Conservation (phyloP, 2,888 invertebrate species). For the Xylota sylvarum region DNA sequence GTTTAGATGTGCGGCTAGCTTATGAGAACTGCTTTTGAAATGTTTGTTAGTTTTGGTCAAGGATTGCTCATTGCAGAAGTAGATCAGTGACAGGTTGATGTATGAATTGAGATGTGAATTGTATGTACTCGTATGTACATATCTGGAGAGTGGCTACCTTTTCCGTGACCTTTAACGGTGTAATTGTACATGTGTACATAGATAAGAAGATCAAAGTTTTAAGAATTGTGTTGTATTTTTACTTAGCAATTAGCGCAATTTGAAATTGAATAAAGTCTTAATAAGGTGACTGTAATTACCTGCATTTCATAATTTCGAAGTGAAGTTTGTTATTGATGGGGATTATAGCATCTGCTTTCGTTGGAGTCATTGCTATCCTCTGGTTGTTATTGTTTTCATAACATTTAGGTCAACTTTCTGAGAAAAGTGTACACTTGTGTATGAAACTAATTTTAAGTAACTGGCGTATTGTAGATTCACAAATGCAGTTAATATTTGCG, state of each 20-base stretch:
- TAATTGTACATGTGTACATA: not conserved
- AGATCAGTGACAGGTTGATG: constrained; percentile 27
- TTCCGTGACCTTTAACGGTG: constrained; percentile 9
- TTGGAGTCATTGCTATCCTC: not conserved
- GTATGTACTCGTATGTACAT: too few relatives aligned
- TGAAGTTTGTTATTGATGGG: not conserved
- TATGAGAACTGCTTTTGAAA: not conserved
- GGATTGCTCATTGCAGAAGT: constrained; percentile 22
- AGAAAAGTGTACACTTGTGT: not conserved
- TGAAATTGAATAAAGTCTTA: not conserved
- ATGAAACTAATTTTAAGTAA: not conserved
- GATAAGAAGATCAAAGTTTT: constrained; percentile 10
- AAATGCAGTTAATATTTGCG: too few relatives aligned
- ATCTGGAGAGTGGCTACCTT: not conserved
- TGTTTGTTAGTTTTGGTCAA: constrained; percentile 28
- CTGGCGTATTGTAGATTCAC: not conserved
- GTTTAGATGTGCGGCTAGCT: not conserved
- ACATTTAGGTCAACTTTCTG: not conserved
- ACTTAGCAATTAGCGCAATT: constrained; percentile 4
- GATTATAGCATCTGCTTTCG: not conserved
- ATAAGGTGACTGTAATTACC: not conserved
- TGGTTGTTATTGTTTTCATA: not conserved
- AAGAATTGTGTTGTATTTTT: not conserved
- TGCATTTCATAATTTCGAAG: constrained; percentile 1
- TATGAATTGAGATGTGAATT: constrained; percentile 1